Percentiles rank a stretch among this genome's conserved stretches.
Evolutionary conservation across 2,113 vertebrate species (phyloP).

Genomic region (Melospiza georgiana): DNA sequence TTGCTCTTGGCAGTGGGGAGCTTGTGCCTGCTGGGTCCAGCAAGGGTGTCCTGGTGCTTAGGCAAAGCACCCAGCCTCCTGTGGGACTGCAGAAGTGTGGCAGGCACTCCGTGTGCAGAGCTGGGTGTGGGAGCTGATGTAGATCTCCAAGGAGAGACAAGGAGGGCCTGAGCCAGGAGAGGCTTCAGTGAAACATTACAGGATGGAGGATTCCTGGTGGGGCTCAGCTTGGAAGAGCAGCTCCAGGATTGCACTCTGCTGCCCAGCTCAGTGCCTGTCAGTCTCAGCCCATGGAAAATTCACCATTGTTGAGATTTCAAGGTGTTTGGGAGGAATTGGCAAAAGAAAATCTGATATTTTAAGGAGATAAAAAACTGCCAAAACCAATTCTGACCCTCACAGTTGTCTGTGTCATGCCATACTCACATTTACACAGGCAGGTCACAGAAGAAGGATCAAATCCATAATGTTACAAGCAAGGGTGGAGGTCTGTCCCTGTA

Average conservation of each 20-base stretch:
- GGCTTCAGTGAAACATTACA: neutral
- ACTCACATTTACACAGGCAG: neutral
- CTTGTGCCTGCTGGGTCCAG: neutral
- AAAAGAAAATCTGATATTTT: neutral
- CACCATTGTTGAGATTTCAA: accelerated
- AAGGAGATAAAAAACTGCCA: neutral
- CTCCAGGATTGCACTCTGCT: neutral
- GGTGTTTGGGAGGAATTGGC: neutral
- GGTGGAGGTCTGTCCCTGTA: neutral
- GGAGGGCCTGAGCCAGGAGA: neutral
- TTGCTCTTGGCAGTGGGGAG: neutral
- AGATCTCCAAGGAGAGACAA: neutral
- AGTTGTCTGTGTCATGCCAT: neutral
- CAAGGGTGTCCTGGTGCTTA: neutral
- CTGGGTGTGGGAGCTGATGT: neutral
- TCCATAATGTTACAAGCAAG: neutral
- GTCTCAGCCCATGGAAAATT: neutral
- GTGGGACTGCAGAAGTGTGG: neutral
- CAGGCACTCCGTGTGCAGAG: neutral
- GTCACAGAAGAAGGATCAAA: neutral
- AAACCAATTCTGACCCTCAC: neutral
- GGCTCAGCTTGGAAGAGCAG: neutral
- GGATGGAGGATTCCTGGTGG: neutral
- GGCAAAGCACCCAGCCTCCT: neutral
- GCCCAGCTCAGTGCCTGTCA: accelerated